These are phyloP conservation scores for Dolichopus griseipennis DNA, from an alignment of 2,888 invertebrate genomes.

Conservation along the genomic window DNA sequence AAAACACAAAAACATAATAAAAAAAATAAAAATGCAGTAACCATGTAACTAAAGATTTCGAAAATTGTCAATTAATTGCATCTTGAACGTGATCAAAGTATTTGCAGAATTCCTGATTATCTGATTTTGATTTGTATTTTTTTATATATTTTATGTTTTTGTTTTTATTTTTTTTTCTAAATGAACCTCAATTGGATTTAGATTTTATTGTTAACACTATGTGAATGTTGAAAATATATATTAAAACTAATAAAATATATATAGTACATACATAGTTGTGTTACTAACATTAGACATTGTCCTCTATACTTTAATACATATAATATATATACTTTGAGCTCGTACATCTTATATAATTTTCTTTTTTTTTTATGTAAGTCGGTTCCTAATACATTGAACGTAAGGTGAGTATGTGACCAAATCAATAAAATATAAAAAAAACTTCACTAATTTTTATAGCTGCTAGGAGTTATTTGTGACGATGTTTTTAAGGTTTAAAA, in stretches of 20 bases:
- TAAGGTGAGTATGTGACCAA: no score
- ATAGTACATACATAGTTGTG: slow-evolving; percentile 21
- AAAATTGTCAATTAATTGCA: slow-evolving; percentile 42
- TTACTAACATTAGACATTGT: no score
- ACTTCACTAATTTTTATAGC: background rate
- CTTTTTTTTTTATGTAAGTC: no score
- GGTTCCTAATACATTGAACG: no score
- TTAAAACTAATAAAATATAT: slow-evolving; percentile 22
- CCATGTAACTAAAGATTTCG: slow-evolving; percentile 17
- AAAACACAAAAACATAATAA: slow-evolving; percentile 19
- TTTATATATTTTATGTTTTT: no score
- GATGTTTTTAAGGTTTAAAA: no score
- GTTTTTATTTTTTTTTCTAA: no score
- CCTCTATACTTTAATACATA: no score
- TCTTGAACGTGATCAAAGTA: slow-evolving; percentile 40
- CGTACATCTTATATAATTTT: no score
- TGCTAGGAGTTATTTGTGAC: background rate
- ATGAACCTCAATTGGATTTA: no score
- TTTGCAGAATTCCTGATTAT: slow-evolving; percentile 27
- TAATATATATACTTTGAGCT: no score
- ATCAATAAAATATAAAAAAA: slow-evolving; percentile 19
- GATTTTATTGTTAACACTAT: background rate
- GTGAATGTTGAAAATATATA: no score
- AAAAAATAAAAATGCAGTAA: slow-evolving; percentile 20
- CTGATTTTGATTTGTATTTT: slow-evolving; percentile 25